Evolutionary conservation across 2,888 invertebrate genomes (phyloP).

Genomic region (Sussaba pulchella): DNA sequence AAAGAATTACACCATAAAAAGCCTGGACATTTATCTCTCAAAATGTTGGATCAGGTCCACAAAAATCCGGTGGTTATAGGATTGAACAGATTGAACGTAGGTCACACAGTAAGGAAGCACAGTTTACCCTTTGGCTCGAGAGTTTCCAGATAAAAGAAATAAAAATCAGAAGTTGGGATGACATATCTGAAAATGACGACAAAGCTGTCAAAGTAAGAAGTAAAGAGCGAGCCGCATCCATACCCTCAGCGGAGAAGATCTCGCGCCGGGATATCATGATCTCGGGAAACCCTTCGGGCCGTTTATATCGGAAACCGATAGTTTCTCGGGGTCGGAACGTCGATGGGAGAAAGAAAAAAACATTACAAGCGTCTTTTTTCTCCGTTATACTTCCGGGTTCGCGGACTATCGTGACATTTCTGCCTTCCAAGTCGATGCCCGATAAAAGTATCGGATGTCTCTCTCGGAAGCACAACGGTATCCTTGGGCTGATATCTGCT

Average conservation of each 20-base stretch:
- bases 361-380: conserved; percentile 60
- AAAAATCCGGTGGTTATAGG: not conserved
- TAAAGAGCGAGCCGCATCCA: conserved; percentile 1
- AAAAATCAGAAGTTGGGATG: not conserved
- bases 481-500: conserved; percentile 45
- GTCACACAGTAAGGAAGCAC: not conserved
- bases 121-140: not conserved
- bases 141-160: conserved; percentile 2
- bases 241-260: conserved; percentile 24
- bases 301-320: conserved; percentile 67
- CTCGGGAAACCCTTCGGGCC: conserved; percentile 39
- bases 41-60: too few species aligned
- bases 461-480: conserved; percentile 48
- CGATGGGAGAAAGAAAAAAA: conserved; percentile 44
- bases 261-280: conserved; percentile 19
- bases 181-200: conserved; percentile 2
- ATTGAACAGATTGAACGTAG: not conserved
- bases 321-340: conserved; percentile 55
- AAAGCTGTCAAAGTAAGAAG: conserved; percentile 2
- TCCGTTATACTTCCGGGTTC: conserved; percentile 48
- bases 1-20: not conserved
- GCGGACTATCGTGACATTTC: conserved; percentile 39
- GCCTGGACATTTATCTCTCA: not conserved
- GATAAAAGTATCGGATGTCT: conserved; percentile 64
- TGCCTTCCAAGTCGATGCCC: conserved; percentile 35